A percentile compares a stretch with the other conserved stretches of the same genome.
phyloP scores from a whole-genome alignment of 2,888 invertebrate species.

The Hemaris fuciformis region DNA sequence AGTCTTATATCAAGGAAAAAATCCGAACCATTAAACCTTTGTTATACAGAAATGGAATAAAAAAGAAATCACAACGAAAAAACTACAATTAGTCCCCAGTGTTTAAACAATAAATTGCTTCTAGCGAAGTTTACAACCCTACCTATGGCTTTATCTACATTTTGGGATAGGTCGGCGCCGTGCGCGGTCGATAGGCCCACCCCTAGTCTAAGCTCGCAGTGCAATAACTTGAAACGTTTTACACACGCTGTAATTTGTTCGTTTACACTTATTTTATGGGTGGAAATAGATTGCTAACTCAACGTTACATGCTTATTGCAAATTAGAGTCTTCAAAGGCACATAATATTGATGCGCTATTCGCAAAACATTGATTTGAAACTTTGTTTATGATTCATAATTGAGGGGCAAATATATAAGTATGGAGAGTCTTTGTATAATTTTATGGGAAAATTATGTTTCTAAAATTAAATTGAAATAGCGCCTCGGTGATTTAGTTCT shows the following conservation, averaged over 20 bases:
- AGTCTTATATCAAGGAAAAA: too few species aligned
- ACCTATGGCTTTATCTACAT: slow-evolving; percentile 30
- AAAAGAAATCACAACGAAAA: not conserved
- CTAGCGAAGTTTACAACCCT: slow-evolving; percentile 36
- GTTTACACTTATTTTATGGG: not conserved
- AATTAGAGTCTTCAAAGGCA: not conserved
- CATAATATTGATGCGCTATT: too few species aligned
- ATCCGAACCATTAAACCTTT: too few species aligned
- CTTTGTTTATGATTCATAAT: too few species aligned
- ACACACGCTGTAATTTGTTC: not conserved
- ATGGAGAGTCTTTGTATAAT: too few species aligned
- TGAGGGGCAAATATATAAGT: too few species aligned
- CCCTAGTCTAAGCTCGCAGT: not conserved
- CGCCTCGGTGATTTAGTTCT: too few species aligned
- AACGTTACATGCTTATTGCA: not conserved
- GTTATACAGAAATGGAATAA: not conserved
- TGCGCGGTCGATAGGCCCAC: slow-evolving; percentile 46
- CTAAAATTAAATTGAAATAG: too few species aligned
- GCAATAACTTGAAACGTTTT: not conserved
- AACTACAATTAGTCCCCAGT: slow-evolving; percentile 19
- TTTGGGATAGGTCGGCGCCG: slow-evolving; percentile 59
- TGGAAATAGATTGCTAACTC: not conserved
- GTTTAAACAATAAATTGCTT: slow-evolving; percentile 21
- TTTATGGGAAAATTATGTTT: too few species aligned
- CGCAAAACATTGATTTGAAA: too few species aligned